Evolutionary conservation across 2,113 vertebrate species (phyloP).

Genomic region (Campylorhamphus procurvoides): DNA sequence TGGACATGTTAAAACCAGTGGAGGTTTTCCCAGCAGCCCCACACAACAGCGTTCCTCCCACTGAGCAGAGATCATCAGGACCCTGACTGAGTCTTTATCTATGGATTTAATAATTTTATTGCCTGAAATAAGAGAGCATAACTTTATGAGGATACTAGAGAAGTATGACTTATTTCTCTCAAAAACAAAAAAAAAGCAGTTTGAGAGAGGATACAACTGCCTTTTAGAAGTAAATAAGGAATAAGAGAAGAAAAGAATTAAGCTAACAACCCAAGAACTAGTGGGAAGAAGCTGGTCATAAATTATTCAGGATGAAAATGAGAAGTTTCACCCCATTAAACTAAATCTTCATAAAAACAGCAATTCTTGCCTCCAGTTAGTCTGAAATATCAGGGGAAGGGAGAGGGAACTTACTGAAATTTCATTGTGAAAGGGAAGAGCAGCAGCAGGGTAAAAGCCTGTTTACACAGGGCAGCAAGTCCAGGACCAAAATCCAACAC

Average conservation of each 20-base stretch:
- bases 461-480: background rate
- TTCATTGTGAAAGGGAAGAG: background rate
- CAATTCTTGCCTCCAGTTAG: background rate
- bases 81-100: fast-evolving
- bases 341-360: background rate
- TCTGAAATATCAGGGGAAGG: background rate
- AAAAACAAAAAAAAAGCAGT: background rate
- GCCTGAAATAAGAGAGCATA: background rate
- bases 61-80: background rate
- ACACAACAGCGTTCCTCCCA: fast-evolving
- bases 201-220: background rate
- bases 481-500: background rate
- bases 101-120: background rate
- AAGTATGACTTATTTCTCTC: background rate
- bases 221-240: background rate
- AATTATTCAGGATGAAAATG: slow-evolving; percentile 40
- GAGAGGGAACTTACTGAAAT: background rate
- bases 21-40: background rate
- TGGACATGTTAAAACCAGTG: background rate
- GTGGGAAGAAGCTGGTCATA: background rate
- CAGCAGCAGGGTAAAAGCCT: background rate
- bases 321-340: background rate
- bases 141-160: background rate
- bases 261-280: background rate
- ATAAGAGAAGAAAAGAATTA: slow-evolving; percentile 10